phyloP scores from a whole-genome alignment of 2,113 vertebrate genomes.

The Festucalex cinctus region DNA sequence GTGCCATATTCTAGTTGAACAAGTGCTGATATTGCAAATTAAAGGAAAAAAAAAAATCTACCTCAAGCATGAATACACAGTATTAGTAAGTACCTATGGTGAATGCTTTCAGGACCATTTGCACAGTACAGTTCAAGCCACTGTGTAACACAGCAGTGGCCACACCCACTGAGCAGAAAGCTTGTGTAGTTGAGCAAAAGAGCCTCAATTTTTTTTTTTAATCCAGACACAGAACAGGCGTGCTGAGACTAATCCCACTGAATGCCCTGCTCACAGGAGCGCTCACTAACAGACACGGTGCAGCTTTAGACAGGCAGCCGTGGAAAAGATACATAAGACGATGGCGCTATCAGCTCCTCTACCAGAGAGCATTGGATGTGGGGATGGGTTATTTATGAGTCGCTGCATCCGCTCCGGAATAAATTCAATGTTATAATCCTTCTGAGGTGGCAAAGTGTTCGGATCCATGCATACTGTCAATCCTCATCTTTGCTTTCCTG shows the following conservation, averaged over 20 bases:
- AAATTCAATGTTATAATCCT: slow-evolving; percentile 29
- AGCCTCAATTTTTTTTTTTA: slow-evolving; percentile 60
- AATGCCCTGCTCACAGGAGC: slow-evolving; percentile 51
- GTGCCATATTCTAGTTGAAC: not conserved
- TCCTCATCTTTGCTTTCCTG: slow-evolving; percentile 17
- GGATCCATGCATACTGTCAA: not conserved
- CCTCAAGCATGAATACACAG: too few relatives aligned
- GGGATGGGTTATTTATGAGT: slow-evolving; percentile 33
- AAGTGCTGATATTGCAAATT: not conserved
- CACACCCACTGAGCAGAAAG: slow-evolving; percentile 22
- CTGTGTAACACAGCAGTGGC: slow-evolving; percentile 19
- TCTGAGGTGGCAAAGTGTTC: slow-evolving; percentile 16
- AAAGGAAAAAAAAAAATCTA: not conserved
- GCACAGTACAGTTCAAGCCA: slow-evolving; percentile 3
- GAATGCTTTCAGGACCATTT: not conserved
- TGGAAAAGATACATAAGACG: slow-evolving; percentile 50
- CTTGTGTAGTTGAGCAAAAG: slow-evolving; percentile 35
- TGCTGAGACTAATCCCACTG: slow-evolving; percentile 56
- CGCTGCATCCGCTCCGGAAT: slow-evolving; percentile 35
- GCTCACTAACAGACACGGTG: slow-evolving; percentile 27
- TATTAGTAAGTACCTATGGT: not conserved
- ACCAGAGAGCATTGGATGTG: slow-evolving; percentile 15
- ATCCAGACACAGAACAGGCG: slow-evolving; percentile 49
- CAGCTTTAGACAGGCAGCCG: slow-evolving; percentile 33
- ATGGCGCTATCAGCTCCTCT: slow-evolving; percentile 36